Evolutionary conservation across 2,113 vertebrate species (phyloP), one percentile per base, ranked within the genome.

Genomic region (Channa argus): DNA sequence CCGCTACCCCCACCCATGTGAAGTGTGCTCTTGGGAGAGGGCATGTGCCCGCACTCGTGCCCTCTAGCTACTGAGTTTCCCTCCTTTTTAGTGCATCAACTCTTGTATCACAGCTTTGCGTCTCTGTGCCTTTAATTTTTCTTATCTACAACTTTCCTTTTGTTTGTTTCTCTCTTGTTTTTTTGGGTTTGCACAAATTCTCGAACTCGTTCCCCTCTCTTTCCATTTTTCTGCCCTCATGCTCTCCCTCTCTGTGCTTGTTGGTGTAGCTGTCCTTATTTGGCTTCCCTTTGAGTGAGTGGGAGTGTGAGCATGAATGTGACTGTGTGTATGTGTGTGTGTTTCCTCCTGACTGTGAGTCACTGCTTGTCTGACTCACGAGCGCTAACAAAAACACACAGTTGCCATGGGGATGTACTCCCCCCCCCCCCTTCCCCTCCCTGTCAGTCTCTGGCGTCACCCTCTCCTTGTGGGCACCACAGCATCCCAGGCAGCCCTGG

Each of bases 311-410:
- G 85, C 69, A 80, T 91, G 87, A 88, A 84, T 92, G 90, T 85
- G 79, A 71, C 81, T 80, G 80, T 80, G 82, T 84, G 82, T 77
- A 79, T 75, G 73, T 78, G 85, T 88, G 90, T 89, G 91, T 90
- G 88, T 93, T 94, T 93, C 91, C 93, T 94, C 93, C 92, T 94
- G 93, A 95, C 93, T 92, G 85, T 95, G 94, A 95, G 89, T 95
- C 94, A 95, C 88, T 62, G 82, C 87, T 91, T 79, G 89, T 93
- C 91, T 94, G 94, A 95, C 92, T 95, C 94, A 95, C 83, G 61
- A 78, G 76, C 79, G 76, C 91, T 94, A 93, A 94, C 93, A 94
- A 92, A 93, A 95, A 95, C 94, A 94, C 74, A 81, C 62, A 15
- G 90, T 94, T 88, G 71, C 92, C 90, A 90, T 94, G 85, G 93